Evolutionary conservation across 2,888 invertebrate genomes (phyloP).

Genomic region (Drosophila maculinotata): DNA sequence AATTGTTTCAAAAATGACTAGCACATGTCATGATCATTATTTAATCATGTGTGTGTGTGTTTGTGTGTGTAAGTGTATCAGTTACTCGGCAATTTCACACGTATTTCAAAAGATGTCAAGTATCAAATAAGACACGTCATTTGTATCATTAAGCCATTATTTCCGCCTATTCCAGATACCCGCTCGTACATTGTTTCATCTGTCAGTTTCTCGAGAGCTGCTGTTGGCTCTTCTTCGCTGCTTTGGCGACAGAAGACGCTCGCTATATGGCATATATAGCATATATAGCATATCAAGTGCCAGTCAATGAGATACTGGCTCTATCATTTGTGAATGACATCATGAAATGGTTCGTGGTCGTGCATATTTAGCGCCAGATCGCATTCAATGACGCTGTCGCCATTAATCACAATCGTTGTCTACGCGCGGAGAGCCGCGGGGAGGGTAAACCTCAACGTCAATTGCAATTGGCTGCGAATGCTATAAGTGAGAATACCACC

Average conservation of each 20-base stretch:
- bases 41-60: neutral
- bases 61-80: slow-evolving; percentile 7
- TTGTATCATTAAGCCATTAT: slow-evolving; percentile 77
- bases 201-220: slow-evolving; percentile 56
- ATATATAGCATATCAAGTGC: slow-evolving; percentile 56
- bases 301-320: slow-evolving; percentile 52
- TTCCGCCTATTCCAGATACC: slow-evolving; percentile 66
- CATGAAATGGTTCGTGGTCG: slow-evolving; percentile 55
- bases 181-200: slow-evolving; percentile 50
- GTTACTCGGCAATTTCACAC: slow-evolving; percentile 53
- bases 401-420: slow-evolving; percentile 74
- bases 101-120: slow-evolving; percentile 60
- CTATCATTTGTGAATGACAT: slow-evolving; percentile 60
- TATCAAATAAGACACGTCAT: slow-evolving; percentile 63
- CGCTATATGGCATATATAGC: slow-evolving; percentile 21
- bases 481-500: slow-evolving; percentile 43
- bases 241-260: slow-evolving; percentile 40
- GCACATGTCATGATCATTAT: slow-evolving; percentile 29
- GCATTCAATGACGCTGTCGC: slow-evolving; percentile 73
- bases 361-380: slow-evolving; percentile 70
- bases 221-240: slow-evolving; percentile 11
- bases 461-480: slow-evolving; percentile 54
- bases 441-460: slow-evolving; percentile 42
- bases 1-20: slow-evolving; percentile 25
- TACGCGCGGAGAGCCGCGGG: slow-evolving; percentile 4